Evolutionary conservation across 1,140 invertebrate species (phyloP), one percentile per base, ranked within the genome.

Genomic region (Acromyrmex charruanus): DNA sequence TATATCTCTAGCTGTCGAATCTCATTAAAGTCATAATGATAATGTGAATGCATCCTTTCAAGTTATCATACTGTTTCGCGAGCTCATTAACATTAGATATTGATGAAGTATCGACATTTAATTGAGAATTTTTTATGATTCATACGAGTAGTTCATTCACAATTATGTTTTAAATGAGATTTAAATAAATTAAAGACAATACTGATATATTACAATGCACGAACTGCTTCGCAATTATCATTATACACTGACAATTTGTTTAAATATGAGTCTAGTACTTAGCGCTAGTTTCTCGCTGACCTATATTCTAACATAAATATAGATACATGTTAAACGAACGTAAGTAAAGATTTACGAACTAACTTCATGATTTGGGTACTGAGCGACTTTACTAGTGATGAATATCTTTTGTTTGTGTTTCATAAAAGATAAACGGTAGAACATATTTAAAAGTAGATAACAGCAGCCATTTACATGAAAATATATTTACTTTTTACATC

Each of bases 1-100:
- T 49, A 51, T 61, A 59, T 68, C 35, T 49, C 68, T 72, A 7
- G 12, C 68, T 77, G 68, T 39, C 61, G 68, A 88, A 79, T 72
- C 79, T 85, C 74, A 68, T 89, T 89, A 88, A 85, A 77, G 21
- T 84, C 35, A 82, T 82, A 82, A 82, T 82, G 80, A 82, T 82
- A 68, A 82, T n/a, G 55, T 25, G 9, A 84, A 61, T 61, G 6
- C 14, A 61, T 18, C 0, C 14, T 28, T 55, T 31, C 28, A 3
- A 35, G 31, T 58, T 28, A 31, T 84, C 49, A 58, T 2, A 9
- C 14, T 14, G 4, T 59, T 25, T 14, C n/a, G 14, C 12, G 49
- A 7, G 65, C 14, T 81, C 25, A 44, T 55, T 58, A 66, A 66
- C 25, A 61, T 55, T 16, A 79, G 14, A 66, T 39, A 86, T 74